Base-by-base conservation (phyloP, 2,888 invertebrate species). In the Drosophila fungiperda region DNA sequence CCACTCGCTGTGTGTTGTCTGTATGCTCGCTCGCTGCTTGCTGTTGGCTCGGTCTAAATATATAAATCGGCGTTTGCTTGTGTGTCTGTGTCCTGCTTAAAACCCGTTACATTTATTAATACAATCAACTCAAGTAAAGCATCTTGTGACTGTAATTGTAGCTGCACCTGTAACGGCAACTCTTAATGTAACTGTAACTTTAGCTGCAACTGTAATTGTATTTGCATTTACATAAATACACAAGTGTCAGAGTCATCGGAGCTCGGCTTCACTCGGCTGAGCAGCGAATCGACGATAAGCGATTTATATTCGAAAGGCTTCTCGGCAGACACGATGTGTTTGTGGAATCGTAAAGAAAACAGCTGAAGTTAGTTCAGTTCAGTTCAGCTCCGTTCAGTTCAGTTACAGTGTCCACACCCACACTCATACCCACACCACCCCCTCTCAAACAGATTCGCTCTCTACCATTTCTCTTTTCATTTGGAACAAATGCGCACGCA, bases 401-500 rank as follows among this genome's bases (percentile, higher is more conserved):
- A 42, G 52, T 29, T 60, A 33, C 9, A 62, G 48, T 61, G 64
- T 67, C 64, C 73, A 57, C 65, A 68, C 67, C 59, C 49, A 26
- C 36, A 36, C 45, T 49, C 40, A 6, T 29, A 29, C 29, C 29
- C 42, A 11, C 42, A 11, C 54, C 29, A 26, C 53, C 32, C 50
- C 36, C 20, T 15, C 12, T 20, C 57, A n/a, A 23, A 8, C 52
- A 49, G 17, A 49, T 26, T 8, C 36, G 54, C 26, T 54, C n/a
- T 55, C n/a, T 55, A 12, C n/a, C 26, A n/a, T 38, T 38, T 26
- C 58, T 55, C 11, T 11, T 45, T 45, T 38, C 54, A 50, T 40
- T 52, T 63, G n/a, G 29, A 29, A 57, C 62, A 57, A 70, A 63
- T 84, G 85, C 87, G 85, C 87, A 68, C 63, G 67, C 65, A 67